phyloP scores from a whole-genome alignment of 1,140 invertebrate species.

The Heterodera carotae region DNA sequence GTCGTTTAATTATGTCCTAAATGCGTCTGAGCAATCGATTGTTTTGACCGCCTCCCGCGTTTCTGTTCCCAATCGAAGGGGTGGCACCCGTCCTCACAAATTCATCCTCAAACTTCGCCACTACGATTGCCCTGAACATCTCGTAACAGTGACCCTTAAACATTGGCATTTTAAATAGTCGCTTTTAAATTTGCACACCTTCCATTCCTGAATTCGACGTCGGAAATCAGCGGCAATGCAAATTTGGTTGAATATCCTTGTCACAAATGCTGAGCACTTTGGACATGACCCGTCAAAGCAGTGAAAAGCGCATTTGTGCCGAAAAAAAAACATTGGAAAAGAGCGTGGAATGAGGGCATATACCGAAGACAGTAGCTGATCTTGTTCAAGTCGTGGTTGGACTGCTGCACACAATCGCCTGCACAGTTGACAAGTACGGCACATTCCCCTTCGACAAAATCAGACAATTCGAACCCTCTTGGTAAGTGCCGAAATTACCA shows the following conservation, averaged over 20 bases:
- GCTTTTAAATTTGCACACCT: slow-evolving; percentile 20
- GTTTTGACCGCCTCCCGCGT: background rate
- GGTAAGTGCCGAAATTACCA: slow-evolving; percentile 24
- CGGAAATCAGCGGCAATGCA: slow-evolving; percentile 57
- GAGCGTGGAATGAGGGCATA: background rate
- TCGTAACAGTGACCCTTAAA: slow-evolving; percentile 59
- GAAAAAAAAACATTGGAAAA: background rate
- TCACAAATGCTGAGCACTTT: slow-evolving; percentile 59
- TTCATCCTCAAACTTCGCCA: slow-evolving; percentile 47
- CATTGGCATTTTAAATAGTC: background rate
- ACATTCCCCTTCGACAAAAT: slow-evolving; percentile 51
- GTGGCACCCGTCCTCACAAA: slow-evolving; percentile 43
- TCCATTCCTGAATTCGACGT: slow-evolving; percentile 40
- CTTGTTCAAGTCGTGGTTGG: slow-evolving; percentile 50
- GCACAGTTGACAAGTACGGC: slow-evolving; percentile 54
- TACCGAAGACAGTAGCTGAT: slow-evolving; percentile 54
- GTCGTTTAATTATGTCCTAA: background rate
- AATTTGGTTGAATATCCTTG: slow-evolving; percentile 59
- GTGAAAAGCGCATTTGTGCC: slow-evolving; percentile 56
- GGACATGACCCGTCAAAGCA: slow-evolving; percentile 58
- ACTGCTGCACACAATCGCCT: slow-evolving; percentile 49
- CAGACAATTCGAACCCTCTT: background rate
- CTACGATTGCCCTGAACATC: slow-evolving; percentile 56
- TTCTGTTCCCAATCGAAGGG: slow-evolving; percentile 51
- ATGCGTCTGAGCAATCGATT: background rate